phyloP scores from a whole-genome alignment of 2,113 vertebrate species.

The Leptodactylus fuscus region DNA sequence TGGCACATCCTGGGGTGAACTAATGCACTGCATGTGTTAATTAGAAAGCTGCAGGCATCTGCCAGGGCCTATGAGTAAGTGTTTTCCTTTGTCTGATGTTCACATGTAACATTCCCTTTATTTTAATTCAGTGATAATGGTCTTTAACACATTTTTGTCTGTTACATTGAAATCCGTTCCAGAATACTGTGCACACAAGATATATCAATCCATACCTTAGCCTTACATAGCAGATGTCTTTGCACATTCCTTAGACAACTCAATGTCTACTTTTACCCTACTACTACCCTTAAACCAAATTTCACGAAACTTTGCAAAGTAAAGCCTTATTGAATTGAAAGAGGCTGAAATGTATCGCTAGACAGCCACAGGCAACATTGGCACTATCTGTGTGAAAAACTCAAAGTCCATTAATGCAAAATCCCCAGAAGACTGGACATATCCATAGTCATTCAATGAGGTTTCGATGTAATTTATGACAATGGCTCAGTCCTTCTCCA shows the following conservation, averaged over 20 bases:
- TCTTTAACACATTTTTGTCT: constrained; percentile 6
- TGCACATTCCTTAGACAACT: not conserved
- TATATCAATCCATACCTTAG: not conserved
- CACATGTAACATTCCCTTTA: constrained; percentile 7
- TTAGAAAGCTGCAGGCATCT: constrained; percentile 37
- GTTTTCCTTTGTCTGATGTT: constrained; percentile 3
- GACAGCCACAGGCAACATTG: too few relatives aligned
- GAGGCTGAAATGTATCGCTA: too few relatives aligned
- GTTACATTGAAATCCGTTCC: not conserved
- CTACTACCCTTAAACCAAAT: too few relatives aligned
- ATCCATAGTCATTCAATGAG: too few relatives aligned
- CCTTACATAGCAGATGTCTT: not conserved
- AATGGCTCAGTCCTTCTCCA: too few relatives aligned
- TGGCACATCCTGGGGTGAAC: not conserved
- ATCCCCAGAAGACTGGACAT: too few relatives aligned
- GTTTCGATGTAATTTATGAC: too few relatives aligned
- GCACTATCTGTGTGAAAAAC: too few relatives aligned
- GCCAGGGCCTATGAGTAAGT: constrained; percentile 36
- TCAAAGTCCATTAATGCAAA: too few relatives aligned
- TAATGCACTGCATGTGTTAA: constrained; percentile 33
- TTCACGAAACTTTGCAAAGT: too few relatives aligned
- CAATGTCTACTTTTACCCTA: not conserved
- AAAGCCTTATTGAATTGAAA: too few relatives aligned
- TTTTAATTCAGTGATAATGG: constrained; percentile 43
- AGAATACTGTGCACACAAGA: not conserved